Evolutionary conservation across 2,113 vertebrate genomes (phyloP), one percentile per base, ranked within the genome.

Genomic region (Mionectes macconnelli): DNA sequence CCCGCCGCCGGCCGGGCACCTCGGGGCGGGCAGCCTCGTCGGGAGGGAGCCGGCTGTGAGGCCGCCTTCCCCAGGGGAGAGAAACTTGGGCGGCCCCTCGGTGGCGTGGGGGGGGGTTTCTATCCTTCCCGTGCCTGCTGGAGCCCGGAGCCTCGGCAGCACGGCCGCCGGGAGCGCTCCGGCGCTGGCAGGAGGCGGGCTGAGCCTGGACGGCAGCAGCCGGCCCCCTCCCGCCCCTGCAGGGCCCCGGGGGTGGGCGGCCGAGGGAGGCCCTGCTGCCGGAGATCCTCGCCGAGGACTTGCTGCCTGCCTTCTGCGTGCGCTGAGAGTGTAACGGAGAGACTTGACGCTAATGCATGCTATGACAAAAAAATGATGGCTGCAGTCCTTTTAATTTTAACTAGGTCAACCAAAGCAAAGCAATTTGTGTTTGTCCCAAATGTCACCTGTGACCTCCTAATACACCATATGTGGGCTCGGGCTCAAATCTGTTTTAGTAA

Each of bases 381-480:
- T 49, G 83, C 60, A 23, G 80, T 67, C 60, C 73, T 67, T 67
- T 84, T 67, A 21, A 30, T 92, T 90, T 83, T 82, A 91, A 89
- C 55, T 88, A 37, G 96, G 91, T 91, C 94, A 89, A 0, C 27
- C 53, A 4, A 72, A 39, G 87, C 49, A 40, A 63, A 13, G 87
- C 69, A 21, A 6, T 50, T 31, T 12, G 31, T 35, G 62, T 8
- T 70, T 40, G 69, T 53, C 44, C 64, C 47, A 50, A 4, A 44
- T 42, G 76, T 70, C 68, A 30, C 68, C 85, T 42, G 33, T 59
- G 39, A 62, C 55, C 79, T 82, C 60, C 39, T 35, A 5, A 45
- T 35, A 7, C 6, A 11, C 16, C 3, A 0, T 14, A 3, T 55
- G 44, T 47, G 31, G 55, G 5, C 73, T 37, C 47, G 39, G 47